Conservation (phyloP, 2,797 vertebrate genomes). For the Parambassis ranga region DNA sequence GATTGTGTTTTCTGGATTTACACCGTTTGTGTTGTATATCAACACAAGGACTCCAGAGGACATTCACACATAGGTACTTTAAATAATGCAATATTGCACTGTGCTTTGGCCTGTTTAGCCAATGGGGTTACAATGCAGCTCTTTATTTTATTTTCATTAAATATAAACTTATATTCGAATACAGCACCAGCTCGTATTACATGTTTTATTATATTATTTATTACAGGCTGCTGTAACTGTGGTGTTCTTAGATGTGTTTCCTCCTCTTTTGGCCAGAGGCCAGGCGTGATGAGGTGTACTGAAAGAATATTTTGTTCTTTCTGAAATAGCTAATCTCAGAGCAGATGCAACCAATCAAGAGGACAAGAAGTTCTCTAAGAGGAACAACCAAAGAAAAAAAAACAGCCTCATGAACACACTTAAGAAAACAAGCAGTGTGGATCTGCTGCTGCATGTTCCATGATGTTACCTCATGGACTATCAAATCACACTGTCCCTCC, state of each 20-base stretch:
- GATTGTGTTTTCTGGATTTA: constrained; percentile 30
- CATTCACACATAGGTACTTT: not conserved
- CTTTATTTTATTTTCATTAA: too few species aligned
- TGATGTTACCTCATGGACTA: not conserved
- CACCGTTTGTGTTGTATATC: not conserved
- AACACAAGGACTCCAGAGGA: not conserved
- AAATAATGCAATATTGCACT: not conserved
- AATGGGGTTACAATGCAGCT: too few species aligned
- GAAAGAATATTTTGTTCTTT: constrained; percentile 19
- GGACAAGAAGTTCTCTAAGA: not conserved
- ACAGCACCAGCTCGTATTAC: not conserved
- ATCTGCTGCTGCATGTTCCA: not conserved
- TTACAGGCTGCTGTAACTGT: not conserved
- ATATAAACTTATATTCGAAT: too few species aligned
- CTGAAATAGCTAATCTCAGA: constrained; percentile 17
- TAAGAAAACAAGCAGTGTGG: not conserved
- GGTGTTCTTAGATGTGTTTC: not conserved
- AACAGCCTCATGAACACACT: not conserved
- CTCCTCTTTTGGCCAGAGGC: constrained; percentile 4
- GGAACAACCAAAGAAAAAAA: not conserved
- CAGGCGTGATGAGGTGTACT: constrained; percentile 6
- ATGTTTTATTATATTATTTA: not conserved
- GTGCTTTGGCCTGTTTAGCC: not conserved
- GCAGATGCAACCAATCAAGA: constrained; percentile 13
- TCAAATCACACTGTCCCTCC: not conserved